These are phyloP conservation scores for Sycobia sp. DNA, from an alignment of 1,140 invertebrate genomes.

Conservation along the genomic window DNA sequence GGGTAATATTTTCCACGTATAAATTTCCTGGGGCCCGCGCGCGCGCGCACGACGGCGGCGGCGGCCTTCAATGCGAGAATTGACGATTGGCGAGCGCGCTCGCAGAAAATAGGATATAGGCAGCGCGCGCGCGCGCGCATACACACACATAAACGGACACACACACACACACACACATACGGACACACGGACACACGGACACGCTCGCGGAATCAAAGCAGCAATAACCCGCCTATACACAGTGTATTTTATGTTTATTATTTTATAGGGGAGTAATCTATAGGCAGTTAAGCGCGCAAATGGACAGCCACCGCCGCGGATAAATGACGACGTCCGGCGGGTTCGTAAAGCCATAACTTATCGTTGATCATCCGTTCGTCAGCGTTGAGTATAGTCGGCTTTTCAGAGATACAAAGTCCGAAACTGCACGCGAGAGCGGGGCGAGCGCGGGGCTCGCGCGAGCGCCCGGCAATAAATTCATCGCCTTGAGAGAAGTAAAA, in stretches of 20 bases:
- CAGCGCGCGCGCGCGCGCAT: too few species aligned
- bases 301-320: slow-evolving; percentile 54
- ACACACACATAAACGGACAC: too few species aligned
- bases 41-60: too few species aligned
- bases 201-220: slow-evolving; percentile 31
- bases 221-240: slow-evolving; percentile 30
- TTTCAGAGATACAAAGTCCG: slow-evolving; percentile 53
- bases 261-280: slow-evolving; percentile 58
- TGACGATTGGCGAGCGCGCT: too few species aligned
- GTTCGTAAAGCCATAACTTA: slow-evolving; percentile 58
- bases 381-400: too few species aligned
- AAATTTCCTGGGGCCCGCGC: too few species aligned
- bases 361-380: slow-evolving; percentile 56
- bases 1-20: too few species aligned
- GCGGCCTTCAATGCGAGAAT: too few species aligned
- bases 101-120: too few species aligned
- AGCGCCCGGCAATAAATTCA: slow-evolving; percentile 57
- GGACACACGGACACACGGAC: too few species aligned
- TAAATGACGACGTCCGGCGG: slow-evolving; percentile 50
- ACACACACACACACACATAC: not conserved
- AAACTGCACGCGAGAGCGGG: too few species aligned
- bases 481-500: slow-evolving; percentile 51
- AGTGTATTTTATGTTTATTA: slow-evolving; percentile 57
- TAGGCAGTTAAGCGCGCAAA: slow-evolving; percentile 51
- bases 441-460: too few species aligned